phyloP scores from a whole-genome alignment of 2,113 vertebrate genomes.

The Nesogale talazaci region DNA sequence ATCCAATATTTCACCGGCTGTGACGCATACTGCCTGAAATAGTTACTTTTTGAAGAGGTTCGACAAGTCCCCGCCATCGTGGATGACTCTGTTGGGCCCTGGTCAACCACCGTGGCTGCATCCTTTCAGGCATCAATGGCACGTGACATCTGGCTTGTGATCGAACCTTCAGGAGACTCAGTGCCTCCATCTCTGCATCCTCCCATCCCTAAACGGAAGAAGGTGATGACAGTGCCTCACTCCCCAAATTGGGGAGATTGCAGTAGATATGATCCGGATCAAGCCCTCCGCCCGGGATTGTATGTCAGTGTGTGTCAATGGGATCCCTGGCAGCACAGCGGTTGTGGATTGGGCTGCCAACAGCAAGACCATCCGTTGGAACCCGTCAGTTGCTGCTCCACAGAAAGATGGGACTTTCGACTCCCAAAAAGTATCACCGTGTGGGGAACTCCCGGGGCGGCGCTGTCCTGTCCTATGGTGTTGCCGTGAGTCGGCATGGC shows the following conservation, averaged over 20 bases:
- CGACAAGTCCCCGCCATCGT: neutral
- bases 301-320: neutral
- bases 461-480: no score
- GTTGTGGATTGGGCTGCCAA: no score
- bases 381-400: no score
- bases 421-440: no score
- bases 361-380: no score
- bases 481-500: no score
- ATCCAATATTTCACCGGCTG: no score
- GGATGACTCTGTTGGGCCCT: neutral
- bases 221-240: neutral
- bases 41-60: neutral
- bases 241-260: neutral
- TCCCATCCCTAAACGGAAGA: neutral
- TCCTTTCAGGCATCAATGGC: neutral
- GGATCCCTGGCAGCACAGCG: no score
- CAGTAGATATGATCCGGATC: neutral
- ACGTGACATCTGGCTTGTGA: neutral
- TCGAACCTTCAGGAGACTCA: neutral
- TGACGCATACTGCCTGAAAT: slow-evolving; percentile 8
- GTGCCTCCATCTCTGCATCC: neutral
- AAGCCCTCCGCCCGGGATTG: neutral
- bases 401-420: no score
- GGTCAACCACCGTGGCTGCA: neutral
- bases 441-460: no score